phyloP scores from a whole-genome alignment of 2,113 vertebrate genomes.

The Riparia riparia region DNA sequence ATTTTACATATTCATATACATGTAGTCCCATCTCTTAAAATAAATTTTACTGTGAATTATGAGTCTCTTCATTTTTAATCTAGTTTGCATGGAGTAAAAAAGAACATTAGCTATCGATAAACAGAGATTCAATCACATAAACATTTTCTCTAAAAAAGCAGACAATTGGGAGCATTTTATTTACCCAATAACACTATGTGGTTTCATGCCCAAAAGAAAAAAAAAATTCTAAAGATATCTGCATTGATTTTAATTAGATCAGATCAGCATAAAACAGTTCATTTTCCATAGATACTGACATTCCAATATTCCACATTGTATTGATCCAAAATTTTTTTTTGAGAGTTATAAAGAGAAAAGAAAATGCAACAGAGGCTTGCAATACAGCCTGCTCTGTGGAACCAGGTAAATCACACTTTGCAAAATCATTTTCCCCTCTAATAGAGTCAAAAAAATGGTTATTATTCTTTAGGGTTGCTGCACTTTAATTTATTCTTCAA shows the following conservation, averaged over 20 bases:
- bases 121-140: background rate
- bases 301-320: conserved; percentile 21
- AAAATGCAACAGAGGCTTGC: background rate
- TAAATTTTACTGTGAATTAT: background rate
- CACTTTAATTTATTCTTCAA: conserved; percentile 56
- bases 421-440: conserved; percentile 58
- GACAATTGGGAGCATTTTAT: background rate
- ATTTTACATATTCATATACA: background rate
- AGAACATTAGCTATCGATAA: background rate
- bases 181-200: background rate
- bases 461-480: conserved; percentile 37
- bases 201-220: background rate
- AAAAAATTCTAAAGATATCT: conserved; percentile 5
- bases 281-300: conserved; percentile 28
- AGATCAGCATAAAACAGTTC: background rate
- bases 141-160: background rate
- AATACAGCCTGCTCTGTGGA: background rate
- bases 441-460: conserved; percentile 56
- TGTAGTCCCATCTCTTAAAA: background rate
- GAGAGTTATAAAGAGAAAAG: conserved; percentile 1
- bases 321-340: conserved; percentile 2
- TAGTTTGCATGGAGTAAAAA: background rate
- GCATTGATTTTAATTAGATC: conserved; percentile 50
- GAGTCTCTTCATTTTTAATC: background rate
- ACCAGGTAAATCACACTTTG: conserved; percentile 42